phyloP scores from a whole-genome alignment of 2,113 vertebrate species.

The Uropsilus gracilis region DNA sequence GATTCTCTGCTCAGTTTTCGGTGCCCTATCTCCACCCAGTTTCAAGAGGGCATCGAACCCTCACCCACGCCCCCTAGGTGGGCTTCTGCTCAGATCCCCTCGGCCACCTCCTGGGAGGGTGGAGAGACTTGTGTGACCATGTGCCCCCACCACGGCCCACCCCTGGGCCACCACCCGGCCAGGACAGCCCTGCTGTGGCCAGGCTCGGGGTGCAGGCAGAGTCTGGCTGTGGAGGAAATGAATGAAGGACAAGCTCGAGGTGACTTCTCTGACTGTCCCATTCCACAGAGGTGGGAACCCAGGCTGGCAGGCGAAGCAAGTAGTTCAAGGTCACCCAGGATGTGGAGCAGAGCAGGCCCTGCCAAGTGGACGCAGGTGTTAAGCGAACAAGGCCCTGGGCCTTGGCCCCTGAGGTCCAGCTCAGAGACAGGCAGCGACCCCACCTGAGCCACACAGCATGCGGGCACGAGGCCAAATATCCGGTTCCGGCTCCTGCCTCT shows the following conservation, averaged over 20 bases:
- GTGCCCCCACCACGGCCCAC: accelerated
- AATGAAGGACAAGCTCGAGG: accelerated
- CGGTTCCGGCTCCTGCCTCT: background rate
- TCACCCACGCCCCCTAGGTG: too few relatives aligned
- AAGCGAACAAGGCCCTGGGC: background rate
- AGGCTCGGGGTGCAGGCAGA: too few relatives aligned
- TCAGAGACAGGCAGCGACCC: background rate
- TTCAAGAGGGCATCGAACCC: too few relatives aligned
- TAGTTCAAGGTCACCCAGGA: background rate
- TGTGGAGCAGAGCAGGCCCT: background rate
- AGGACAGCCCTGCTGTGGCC: accelerated
- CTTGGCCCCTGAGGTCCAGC: accelerated
- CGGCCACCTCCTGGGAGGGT: background rate
- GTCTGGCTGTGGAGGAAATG: accelerated
- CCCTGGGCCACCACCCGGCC: background rate
- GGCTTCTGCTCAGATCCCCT: background rate
- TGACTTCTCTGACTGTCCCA: accelerated
- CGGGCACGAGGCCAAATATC: background rate
- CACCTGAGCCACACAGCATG: background rate
- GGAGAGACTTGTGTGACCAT: background rate
- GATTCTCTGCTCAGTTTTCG: too few relatives aligned
- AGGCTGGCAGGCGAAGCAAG: background rate
- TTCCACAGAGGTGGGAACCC: too few relatives aligned
- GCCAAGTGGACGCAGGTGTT: too few relatives aligned
- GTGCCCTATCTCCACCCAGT: too few relatives aligned